A percentile compares a stretch with the other conserved stretches of the same genome.
Conservation (phyloP, 2,888 invertebrate species). For the Eustalomyia histrio region DNA sequence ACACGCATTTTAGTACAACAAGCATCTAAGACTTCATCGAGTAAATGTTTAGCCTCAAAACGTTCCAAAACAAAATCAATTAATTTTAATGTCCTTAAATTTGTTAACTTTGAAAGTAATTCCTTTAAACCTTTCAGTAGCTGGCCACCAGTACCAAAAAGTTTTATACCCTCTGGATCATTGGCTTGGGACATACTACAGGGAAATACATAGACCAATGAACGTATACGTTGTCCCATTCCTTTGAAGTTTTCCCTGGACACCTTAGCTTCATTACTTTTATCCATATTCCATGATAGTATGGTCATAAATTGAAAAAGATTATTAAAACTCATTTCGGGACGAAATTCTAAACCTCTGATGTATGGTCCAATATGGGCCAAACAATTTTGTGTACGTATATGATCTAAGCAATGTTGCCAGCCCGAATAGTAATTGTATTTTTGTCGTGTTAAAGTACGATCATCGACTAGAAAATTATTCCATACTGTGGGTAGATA, state of each 20-base stretch:
- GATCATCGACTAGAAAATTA: slow-evolving; percentile 86
- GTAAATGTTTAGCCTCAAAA: slow-evolving; percentile 84
- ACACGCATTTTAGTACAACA: slow-evolving; percentile 83
- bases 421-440: slow-evolving; percentile 91
- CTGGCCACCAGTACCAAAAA: slow-evolving; percentile 90
- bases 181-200: slow-evolving; percentile 85
- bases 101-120: slow-evolving; percentile 84
- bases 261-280: slow-evolving; percentile 67
- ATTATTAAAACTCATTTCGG: slow-evolving; percentile 89
- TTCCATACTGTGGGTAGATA: slow-evolving; percentile 88
- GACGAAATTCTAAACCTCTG: slow-evolving; percentile 84
- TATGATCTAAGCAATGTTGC: slow-evolving; percentile 86
- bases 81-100: slow-evolving; percentile 84
- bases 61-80: slow-evolving; percentile 88
- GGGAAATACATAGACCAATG: slow-evolving; percentile 86
- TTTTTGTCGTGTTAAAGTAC: slow-evolving; percentile 86
- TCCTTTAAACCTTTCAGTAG: slow-evolving; percentile 84
- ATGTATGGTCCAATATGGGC: slow-evolving; percentile 85
- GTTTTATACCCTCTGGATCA: slow-evolving; percentile 82
- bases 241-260: slow-evolving; percentile 70
- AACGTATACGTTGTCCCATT: slow-evolving; percentile 82
- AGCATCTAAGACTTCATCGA: slow-evolving; percentile 86
- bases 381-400: slow-evolving; percentile 86
- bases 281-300: slow-evolving; percentile 87
- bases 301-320: slow-evolving; percentile 91